Evolutionary conservation across 2,113 vertebrate species (phyloP).

Genomic region (Calyptommatus sinebrachiatus): DNA sequence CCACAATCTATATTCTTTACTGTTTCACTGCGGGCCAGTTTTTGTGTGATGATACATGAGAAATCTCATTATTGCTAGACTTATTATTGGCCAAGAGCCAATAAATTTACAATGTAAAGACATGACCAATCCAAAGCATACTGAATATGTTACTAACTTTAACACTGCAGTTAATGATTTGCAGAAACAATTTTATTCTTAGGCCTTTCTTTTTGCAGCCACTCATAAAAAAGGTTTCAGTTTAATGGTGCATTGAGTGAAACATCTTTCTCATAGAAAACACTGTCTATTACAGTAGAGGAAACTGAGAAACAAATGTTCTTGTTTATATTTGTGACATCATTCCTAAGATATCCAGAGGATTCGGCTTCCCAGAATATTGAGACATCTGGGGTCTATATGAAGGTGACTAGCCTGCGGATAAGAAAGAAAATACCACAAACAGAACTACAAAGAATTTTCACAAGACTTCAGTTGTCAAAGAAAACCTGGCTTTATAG

Average conservation of each 20-base stretch:
- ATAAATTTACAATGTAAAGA: background rate
- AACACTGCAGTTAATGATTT: background rate
- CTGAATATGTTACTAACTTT: background rate
- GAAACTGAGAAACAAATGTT: background rate
- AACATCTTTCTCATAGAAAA: background rate
- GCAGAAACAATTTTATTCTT: background rate
- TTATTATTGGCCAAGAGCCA: background rate
- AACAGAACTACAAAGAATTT: background rate
- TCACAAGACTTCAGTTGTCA: too few species aligned
- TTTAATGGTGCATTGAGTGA: background rate
- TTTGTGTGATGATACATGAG: background rate
- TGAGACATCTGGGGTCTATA: background rate
- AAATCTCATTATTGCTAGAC: background rate
- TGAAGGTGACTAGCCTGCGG: background rate
- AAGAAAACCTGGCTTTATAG: background rate
- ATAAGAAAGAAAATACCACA: background rate
- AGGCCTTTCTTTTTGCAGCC: background rate
- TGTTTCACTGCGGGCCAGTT: background rate
- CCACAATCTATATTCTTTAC: background rate
- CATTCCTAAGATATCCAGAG: background rate
- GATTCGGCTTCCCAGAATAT: background rate
- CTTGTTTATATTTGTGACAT: background rate
- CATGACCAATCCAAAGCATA: background rate
- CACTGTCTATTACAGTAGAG: background rate
- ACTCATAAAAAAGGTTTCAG: background rate